Conservation (phyloP, 2,888 invertebrate genomes). For the Ganaspis brasiliensis region DNA sequence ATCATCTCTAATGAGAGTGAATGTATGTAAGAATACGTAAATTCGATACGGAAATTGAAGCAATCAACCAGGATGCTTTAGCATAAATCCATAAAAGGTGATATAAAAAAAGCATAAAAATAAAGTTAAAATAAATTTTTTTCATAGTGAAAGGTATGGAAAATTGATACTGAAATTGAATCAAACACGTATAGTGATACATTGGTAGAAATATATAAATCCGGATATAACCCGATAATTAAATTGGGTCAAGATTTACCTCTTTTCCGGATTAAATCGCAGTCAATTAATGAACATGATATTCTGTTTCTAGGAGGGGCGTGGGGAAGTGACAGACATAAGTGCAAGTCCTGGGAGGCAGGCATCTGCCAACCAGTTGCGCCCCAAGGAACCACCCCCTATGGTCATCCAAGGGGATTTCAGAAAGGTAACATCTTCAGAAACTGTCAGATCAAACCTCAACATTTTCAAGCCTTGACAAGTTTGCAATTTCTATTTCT, state of each 20-base stretch:
- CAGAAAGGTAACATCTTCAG: slow-evolving; percentile 85
- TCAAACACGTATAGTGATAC: no score
- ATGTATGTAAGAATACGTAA: no score
- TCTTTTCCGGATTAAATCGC: neutral
- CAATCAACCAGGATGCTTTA: no score
- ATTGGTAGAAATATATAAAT: no score
- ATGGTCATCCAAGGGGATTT: slow-evolving; percentile 96
- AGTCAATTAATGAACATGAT: slow-evolving; percentile 14
- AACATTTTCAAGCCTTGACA: neutral
- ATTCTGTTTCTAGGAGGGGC: slow-evolving; percentile 87
- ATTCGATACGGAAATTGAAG: no score
- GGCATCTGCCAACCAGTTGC: slow-evolving; percentile 83
- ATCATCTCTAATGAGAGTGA: no score
- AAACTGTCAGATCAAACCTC: neutral
- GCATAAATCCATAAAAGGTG: no score
- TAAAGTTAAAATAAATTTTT: no score
- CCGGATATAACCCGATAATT: no score
- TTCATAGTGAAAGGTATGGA: no score
- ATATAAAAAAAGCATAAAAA: no score
- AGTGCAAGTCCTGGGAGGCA: slow-evolving; percentile 94
- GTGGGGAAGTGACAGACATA: slow-evolving; percentile 95
- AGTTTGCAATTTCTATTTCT: neutral
- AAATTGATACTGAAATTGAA: no score
- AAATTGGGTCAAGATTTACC: neutral
- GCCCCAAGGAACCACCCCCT: slow-evolving; percentile 85